Conservation (phyloP, 2,888 invertebrate genomes). For the Apamea sordens region DNA sequence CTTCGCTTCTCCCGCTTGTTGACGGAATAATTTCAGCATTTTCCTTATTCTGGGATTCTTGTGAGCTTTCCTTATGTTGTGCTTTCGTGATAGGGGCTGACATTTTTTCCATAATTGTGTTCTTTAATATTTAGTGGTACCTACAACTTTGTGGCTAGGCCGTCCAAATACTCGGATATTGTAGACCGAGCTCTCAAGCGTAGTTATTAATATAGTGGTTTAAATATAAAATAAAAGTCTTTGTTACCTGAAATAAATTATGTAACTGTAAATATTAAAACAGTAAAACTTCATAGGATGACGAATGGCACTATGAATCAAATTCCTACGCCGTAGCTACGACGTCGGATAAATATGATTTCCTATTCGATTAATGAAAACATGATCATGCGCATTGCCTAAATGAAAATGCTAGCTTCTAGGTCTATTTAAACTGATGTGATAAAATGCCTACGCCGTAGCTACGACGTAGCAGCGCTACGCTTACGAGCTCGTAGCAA, state of each 20-base stretch:
- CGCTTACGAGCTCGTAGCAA: slow-evolving; percentile 28
- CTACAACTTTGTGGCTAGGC: not conserved
- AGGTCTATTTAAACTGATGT: not conserved
- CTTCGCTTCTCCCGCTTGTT: too few species aligned
- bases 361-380: not conserved
- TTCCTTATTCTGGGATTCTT: not conserved
- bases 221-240: not conserved
- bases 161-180: not conserved
- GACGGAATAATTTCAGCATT: not conserved
- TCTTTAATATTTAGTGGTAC: not conserved
- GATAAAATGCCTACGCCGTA: not conserved
- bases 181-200: not conserved
- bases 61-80: not conserved
- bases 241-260: slow-evolving; percentile 1
- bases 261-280: not conserved
- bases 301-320: not conserved
- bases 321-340: too few species aligned
- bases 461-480: slow-evolving; percentile 37
- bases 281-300: not conserved
- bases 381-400: not conserved
- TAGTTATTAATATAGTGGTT: not conserved
- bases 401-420: not conserved
- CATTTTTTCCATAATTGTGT: not conserved
- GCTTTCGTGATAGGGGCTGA: not conserved
- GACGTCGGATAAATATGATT: not conserved